These are phyloP conservation scores for Pheosia tremula DNA, from an alignment of 2,888 invertebrate species.

Conservation along the genomic window DNA sequence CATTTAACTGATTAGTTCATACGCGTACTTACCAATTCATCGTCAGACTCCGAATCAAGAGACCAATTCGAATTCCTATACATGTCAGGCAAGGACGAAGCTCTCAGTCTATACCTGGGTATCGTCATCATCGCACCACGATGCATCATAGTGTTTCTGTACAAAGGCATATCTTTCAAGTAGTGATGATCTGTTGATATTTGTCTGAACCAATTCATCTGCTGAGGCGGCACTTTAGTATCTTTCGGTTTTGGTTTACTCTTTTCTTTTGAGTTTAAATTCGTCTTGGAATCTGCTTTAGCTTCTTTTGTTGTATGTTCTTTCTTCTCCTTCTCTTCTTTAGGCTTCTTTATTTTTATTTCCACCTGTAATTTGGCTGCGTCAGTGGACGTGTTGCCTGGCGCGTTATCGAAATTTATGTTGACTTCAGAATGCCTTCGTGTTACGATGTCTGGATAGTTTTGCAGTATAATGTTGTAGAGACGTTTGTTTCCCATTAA, in stretches of 20 bases:
- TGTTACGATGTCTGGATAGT: constrained; percentile 87
- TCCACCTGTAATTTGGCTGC: constrained; percentile 62
- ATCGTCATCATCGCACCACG: constrained; percentile 93
- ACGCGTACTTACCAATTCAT: constrained; percentile 87
- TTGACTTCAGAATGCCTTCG: constrained; percentile 86
- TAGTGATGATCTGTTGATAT: constrained; percentile 87
- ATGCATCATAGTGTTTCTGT: constrained; percentile 92
- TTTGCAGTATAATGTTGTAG: constrained; percentile 88
- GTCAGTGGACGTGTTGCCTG: constrained; percentile 39
- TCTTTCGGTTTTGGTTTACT: constrained; percentile 22
- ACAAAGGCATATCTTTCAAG: constrained; percentile 87
- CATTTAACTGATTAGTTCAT: neutral
- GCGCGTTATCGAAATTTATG: constrained; percentile 58
- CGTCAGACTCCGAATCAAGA: constrained; percentile 82
- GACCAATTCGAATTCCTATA: constrained; percentile 93
- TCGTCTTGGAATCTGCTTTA: constrained; percentile 25
- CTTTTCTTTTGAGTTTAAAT: constrained; percentile 30
- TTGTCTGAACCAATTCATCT: constrained; percentile 72
- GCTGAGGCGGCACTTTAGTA: constrained; percentile 29
- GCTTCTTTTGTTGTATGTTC: constrained; percentile 27
- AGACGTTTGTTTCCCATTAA: constrained; percentile 85
- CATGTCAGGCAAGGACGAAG: constrained; percentile 96
- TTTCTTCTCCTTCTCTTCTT: constrained; percentile 39
- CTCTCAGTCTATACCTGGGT: constrained; percentile 90
- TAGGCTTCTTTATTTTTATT: constrained; percentile 53